Evolutionary conservation across 1,140 invertebrate species (phyloP), one percentile per base, ranked within the genome.

Genomic region (Ptiloglossa arizonensis): DNA sequence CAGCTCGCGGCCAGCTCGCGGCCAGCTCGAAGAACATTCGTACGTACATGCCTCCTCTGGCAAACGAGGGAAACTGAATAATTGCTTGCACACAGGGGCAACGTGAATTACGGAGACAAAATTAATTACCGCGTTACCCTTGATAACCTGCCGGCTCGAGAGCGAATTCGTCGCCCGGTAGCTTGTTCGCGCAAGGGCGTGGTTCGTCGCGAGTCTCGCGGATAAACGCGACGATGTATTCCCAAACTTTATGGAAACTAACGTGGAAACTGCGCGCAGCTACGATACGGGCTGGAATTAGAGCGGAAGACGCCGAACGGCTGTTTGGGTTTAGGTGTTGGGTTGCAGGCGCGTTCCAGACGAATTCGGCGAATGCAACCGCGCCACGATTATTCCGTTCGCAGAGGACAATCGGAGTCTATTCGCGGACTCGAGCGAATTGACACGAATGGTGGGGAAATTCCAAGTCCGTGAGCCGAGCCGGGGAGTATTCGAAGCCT

Each of bases 81-180:
- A 70, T 62, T 77, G 74, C 35, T 52, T 27, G 56, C 46, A 35
- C 44, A 57, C 54, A 52, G 46, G 13, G 38, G 4, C 48, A 4
- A 52, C 24, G 19, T 17, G 67, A 54, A 71, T 77, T 54, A 62
- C 17, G 32, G 41, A 13, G 35, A 57, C 35, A 64, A 70, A 77
- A 71, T 70, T 71, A 71, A 62, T 71, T 54, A 71, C n/a, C 32
- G 13, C 56, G 67, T 77, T 70, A 77, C 56, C 35, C 56, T 54
- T 60, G 56, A 71, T 71, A 70, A n/a, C 71, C 70, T 50, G 24
- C 24, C 19, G 17, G 32, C 3, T 15, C 27, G n/a, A 15, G 22
- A 5, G 22, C 41, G 27, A 19, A 64, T 73, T 44, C 32, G 29
- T 6, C 3, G 19, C 17, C 5, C 13, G 38, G n/a, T n/a, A n/a